phyloP scores from a whole-genome alignment of 2,888 invertebrate genomes.

The Heliothis peltigera region DNA sequence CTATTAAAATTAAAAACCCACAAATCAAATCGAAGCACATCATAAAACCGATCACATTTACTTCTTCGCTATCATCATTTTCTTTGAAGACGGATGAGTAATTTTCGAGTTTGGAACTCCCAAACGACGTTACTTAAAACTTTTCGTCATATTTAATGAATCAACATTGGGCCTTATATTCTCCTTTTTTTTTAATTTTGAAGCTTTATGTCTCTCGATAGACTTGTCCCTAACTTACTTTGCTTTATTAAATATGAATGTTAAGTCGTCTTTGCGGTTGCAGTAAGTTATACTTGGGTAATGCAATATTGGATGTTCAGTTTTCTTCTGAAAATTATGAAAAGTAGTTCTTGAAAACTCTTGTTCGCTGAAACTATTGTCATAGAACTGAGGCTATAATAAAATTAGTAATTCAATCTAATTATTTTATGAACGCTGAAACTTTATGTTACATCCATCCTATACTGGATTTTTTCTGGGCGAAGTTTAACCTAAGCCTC shows the following conservation, averaged over 20 bases:
- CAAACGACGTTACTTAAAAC: slow-evolving; percentile 72
- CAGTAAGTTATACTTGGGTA: neutral
- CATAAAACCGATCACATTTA: neutral
- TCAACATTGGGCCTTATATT: slow-evolving; percentile 68
- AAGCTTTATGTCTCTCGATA: slow-evolving; percentile 62
- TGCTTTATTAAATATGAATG: slow-evolving; percentile 51
- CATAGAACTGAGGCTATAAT: too few relatives aligned
- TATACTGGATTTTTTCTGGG: too few relatives aligned
- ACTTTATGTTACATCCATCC: too few relatives aligned
- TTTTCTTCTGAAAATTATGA: slow-evolving; percentile 3
- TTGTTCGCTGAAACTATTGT: too few relatives aligned
- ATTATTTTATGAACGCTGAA: too few relatives aligned
- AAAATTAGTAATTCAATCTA: too few relatives aligned
- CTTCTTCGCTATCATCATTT: slow-evolving; percentile 36
- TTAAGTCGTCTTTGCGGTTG: slow-evolving; percentile 18
- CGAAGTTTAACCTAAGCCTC: too few relatives aligned
- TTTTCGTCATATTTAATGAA: slow-evolving; percentile 73
- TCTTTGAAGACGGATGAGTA: slow-evolving; percentile 72
- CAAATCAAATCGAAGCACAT: slow-evolving; percentile 13
- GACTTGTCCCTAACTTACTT: slow-evolving; percentile 50
- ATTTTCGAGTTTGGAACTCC: slow-evolving; percentile 68
- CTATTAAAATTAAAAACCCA: neutral
- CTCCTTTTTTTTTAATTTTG: slow-evolving; percentile 65
- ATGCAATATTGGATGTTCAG: slow-evolving; percentile 22
- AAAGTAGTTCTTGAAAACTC: neutral